phyloP scores from a whole-genome alignment of 2,797 vertebrate genomes.

The Morus bassanus region DNA sequence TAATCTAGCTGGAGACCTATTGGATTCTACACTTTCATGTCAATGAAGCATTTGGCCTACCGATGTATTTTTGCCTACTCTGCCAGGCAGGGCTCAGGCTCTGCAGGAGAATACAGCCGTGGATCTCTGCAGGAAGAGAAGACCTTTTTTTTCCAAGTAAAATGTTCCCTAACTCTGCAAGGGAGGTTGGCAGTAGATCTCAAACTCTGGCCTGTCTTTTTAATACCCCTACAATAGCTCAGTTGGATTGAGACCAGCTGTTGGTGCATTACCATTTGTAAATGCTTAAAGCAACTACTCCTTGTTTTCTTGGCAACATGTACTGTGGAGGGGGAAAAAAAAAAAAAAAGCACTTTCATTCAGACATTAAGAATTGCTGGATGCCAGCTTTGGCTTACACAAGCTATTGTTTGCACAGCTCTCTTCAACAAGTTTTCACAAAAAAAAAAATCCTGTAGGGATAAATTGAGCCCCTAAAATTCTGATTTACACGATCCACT shows the following conservation, averaged over 20 bases:
- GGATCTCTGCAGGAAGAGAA: slow-evolving; percentile 76
- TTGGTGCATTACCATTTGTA: slow-evolving; percentile 83
- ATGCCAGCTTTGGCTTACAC: slow-evolving; percentile 73
- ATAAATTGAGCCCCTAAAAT: slow-evolving; percentile 12
- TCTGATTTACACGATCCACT: background rate
- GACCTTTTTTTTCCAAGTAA: slow-evolving; percentile 78
- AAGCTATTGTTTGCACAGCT: slow-evolving; percentile 72
- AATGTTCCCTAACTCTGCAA: slow-evolving; percentile 78
- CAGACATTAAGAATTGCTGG: slow-evolving; percentile 75
- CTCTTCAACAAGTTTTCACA: slow-evolving; percentile 69
- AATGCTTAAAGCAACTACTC: slow-evolving; percentile 84
- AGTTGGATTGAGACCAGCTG: slow-evolving; percentile 80
- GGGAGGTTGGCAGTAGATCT: slow-evolving; percentile 81
- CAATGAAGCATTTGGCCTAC: slow-evolving; percentile 69
- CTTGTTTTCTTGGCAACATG: slow-evolving; percentile 79
- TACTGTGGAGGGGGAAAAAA: slow-evolving; percentile 21
- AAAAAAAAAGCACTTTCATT: slow-evolving; percentile 66
- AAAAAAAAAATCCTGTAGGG: slow-evolving; percentile 3
- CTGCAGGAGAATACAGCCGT: slow-evolving; percentile 68
- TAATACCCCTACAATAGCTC: slow-evolving; percentile 81
- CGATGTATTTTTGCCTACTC: slow-evolving; percentile 57
- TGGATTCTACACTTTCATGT: slow-evolving; percentile 68
- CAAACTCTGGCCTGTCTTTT: slow-evolving; percentile 82
- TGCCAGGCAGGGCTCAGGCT: slow-evolving; percentile 74
- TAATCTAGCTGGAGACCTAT: slow-evolving; percentile 51